Conservation (phyloP, 64 coral and sea anemone species). For the Trachythela sp. region DNA sequence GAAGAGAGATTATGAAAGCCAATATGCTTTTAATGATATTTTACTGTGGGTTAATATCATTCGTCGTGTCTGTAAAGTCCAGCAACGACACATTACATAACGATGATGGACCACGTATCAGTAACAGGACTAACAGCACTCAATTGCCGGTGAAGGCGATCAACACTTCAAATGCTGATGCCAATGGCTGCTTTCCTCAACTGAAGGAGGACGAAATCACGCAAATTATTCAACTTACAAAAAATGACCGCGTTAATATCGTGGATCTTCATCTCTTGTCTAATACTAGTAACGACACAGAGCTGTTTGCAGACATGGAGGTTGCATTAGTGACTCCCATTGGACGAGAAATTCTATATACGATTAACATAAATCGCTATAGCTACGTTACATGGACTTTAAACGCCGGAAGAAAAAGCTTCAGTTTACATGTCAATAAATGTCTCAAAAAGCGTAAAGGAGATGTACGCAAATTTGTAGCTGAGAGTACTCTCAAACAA, state of each 20-base stretch:
- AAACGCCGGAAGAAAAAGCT: neutral
- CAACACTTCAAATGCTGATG: neutral
- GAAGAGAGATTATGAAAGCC: no score
- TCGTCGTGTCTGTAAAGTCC: neutral
- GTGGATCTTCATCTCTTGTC: neutral
- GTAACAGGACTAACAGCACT: neutral
- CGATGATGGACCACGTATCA: neutral
- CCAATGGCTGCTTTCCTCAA: neutral
- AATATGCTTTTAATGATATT: neutral
- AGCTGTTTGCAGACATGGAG: neutral
- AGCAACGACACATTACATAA: neutral
- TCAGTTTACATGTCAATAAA: neutral
- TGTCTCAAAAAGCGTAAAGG: neutral
- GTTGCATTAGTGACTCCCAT: neutral
- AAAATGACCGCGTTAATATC: neutral
- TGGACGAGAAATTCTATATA: neutral
- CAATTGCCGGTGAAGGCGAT: neutral
- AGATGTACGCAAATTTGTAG: neutral
- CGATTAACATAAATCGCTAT: neutral
- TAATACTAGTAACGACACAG: neutral
- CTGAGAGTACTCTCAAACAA: neutral
- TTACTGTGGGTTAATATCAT: neutral
- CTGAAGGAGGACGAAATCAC: neutral
- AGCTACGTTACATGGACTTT: neutral
- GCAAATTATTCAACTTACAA: neutral